These are phyloP conservation scores for Eospalax fontanierii DNA, from an alignment of 2,797 vertebrate species.

Conservation along the genomic window DNA sequence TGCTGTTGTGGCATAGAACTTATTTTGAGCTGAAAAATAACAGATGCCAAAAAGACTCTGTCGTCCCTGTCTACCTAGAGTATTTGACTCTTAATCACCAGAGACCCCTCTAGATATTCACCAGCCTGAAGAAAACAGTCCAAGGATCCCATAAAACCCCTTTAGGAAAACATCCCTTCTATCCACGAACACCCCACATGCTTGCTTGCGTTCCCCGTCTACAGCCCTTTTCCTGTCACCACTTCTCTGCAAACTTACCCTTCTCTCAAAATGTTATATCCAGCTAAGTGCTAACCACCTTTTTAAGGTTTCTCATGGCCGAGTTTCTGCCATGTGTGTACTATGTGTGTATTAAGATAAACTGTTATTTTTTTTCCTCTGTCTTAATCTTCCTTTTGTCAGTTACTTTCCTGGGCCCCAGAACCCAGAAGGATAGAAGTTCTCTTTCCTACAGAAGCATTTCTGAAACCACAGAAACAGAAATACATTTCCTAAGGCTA, in stretches of 20 bases:
- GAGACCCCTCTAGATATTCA: background rate
- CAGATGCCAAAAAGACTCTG: background rate
- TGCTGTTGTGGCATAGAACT: background rate
- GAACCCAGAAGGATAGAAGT: background rate
- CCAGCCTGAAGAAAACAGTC: background rate
- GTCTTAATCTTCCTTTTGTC: background rate
- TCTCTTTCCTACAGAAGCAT: background rate
- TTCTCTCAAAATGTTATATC: background rate
- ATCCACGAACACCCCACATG: background rate
- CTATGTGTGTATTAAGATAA: background rate
- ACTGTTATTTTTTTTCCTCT: background rate
- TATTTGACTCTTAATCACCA: background rate
- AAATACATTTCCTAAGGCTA: background rate
- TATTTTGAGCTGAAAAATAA: slow-evolving; percentile 7
- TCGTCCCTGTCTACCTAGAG: background rate
- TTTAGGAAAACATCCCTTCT: background rate
- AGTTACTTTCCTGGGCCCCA: background rate
- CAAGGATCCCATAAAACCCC: background rate
- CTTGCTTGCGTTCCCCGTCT: background rate
- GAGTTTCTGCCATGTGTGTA: background rate
- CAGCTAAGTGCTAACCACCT: background rate
- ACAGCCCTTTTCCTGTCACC: background rate
- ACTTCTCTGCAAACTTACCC: background rate
- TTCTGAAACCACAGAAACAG: background rate
- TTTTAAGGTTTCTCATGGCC: background rate